Conservation (phyloP, 2,797 vertebrate genomes). For the Ctenopoma multispine region DNA sequence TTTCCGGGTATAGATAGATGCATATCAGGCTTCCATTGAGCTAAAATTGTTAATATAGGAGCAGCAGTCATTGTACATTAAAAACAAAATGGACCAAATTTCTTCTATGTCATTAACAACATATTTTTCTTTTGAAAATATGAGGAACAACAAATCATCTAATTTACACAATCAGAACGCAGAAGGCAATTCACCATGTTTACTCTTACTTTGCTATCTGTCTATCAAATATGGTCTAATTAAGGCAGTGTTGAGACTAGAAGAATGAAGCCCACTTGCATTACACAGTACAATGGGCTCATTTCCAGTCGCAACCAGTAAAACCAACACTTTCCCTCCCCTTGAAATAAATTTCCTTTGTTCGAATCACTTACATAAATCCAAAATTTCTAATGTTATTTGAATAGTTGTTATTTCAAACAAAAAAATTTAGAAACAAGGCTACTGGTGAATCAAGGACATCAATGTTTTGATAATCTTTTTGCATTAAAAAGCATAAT, state of each 20-base stretch:
- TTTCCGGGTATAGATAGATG: no score
- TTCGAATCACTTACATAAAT: not conserved
- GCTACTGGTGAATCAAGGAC: not conserved
- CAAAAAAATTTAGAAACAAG: not conserved
- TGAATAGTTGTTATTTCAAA: not conserved
- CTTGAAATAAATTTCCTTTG: not conserved
- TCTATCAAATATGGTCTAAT: not conserved
- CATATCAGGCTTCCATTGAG: not conserved
- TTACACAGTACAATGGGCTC: not conserved
- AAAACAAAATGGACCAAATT: not conserved
- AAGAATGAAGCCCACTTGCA: not conserved
- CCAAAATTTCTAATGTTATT: not conserved
- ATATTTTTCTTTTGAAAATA: conserved; percentile 2
- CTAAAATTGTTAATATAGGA: not conserved
- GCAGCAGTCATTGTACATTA: not conserved
- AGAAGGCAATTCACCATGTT: not conserved
- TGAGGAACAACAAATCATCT: not conserved
- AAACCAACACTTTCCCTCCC: not conserved
- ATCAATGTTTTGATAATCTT: not conserved
- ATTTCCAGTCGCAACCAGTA: not conserved
- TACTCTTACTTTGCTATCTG: conserved; percentile 5
- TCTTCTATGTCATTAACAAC: not conserved
- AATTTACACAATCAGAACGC: not conserved
- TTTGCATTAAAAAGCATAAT: not conserved
- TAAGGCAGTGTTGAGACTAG: not conserved